Evolutionary conservation across 2,888 invertebrate species (phyloP).

Genomic region (Amphiduros pacificus): DNA sequence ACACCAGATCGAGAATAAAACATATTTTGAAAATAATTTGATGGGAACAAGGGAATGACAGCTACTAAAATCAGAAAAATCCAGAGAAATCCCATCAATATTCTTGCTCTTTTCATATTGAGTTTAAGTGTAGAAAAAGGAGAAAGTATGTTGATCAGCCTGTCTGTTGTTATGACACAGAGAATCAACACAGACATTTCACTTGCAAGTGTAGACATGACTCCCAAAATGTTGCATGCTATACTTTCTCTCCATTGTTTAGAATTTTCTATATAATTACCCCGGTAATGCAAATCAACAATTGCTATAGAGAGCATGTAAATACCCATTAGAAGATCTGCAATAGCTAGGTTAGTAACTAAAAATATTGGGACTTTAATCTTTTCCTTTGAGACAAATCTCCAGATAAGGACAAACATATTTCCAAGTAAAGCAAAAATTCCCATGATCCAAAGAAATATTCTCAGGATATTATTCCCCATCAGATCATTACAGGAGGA

Average conservation of each 20-base stretch:
- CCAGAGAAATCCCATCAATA: neutral
- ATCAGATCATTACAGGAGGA: constrained; percentile 38
- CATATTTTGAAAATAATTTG: constrained; percentile 4
- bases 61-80: neutral
- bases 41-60: constrained; percentile 3
- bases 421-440: constrained; percentile 32
- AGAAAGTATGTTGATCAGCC: constrained; percentile 13
- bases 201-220: constrained; percentile 50
- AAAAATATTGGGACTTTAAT: constrained; percentile 4
- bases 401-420: constrained; percentile 25
- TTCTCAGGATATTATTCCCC: constrained; percentile 25
- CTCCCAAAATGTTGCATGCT: constrained; percentile 35
- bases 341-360: constrained; percentile 29
- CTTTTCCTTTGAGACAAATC: constrained; percentile 10
- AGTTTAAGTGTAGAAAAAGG: constrained; percentile 45
- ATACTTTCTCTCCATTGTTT: constrained; percentile 33
- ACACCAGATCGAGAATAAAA: constrained; percentile 14
- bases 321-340: constrained; percentile 37
- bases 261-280: constrained; percentile 35
- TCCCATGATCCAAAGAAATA: constrained; percentile 33
- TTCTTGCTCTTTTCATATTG: neutral
- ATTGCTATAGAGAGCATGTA: constrained; percentile 34
- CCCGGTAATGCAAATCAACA: constrained; percentile 33
- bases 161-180: constrained; percentile 63
- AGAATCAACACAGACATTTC: constrained; percentile 17